A percentile compares a stretch with the other conserved stretches of the same genome.
Conservation (phyloP, 2,113 vertebrate genomes). For the Dasyurus viverrinus region DNA sequence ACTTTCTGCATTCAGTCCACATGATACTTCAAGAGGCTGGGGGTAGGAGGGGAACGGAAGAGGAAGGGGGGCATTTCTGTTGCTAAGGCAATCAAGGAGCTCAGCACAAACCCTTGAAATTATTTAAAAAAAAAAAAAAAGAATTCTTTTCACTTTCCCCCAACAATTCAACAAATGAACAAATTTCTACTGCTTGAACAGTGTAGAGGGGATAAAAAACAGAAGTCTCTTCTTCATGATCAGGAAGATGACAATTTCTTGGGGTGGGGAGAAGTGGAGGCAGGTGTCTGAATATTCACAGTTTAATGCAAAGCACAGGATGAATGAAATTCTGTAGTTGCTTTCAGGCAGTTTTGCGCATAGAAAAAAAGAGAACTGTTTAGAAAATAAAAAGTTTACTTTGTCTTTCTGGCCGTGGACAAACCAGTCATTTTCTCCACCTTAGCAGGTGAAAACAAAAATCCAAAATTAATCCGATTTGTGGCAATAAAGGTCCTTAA, state of each 20-base stretch:
- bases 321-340: constrained; percentile 88
- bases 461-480: constrained; percentile 95
- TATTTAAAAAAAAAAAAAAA: constrained; percentile 54
- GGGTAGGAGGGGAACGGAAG: background rate
- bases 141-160: constrained; percentile 69
- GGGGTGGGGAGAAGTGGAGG: constrained; percentile 83
- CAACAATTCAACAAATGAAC: constrained; percentile 80
- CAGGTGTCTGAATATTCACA: constrained; percentile 89
- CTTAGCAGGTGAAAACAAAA: constrained; percentile 78
- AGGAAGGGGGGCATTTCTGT: constrained; percentile 69
- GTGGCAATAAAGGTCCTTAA: constrained; percentile 99
- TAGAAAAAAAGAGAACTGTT: constrained; percentile 91
- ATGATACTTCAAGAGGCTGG: constrained; percentile 78
- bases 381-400: constrained; percentile 91
- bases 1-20: constrained; percentile 72
- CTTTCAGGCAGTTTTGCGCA: constrained; percentile 92
- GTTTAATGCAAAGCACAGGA: constrained; percentile 91
- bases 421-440: constrained; percentile 90
- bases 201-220: constrained; percentile 73
- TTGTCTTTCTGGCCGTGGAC: constrained; percentile 86
- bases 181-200: constrained; percentile 80
- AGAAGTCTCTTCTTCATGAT: constrained; percentile 82
- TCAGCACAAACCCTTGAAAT: constrained; percentile 82
- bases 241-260: constrained; percentile 82
- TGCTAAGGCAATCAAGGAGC: constrained; percentile 85